Base-by-base conservation (phyloP, 2,113 vertebrate genomes). In the Hemiprocne comata region DNA sequence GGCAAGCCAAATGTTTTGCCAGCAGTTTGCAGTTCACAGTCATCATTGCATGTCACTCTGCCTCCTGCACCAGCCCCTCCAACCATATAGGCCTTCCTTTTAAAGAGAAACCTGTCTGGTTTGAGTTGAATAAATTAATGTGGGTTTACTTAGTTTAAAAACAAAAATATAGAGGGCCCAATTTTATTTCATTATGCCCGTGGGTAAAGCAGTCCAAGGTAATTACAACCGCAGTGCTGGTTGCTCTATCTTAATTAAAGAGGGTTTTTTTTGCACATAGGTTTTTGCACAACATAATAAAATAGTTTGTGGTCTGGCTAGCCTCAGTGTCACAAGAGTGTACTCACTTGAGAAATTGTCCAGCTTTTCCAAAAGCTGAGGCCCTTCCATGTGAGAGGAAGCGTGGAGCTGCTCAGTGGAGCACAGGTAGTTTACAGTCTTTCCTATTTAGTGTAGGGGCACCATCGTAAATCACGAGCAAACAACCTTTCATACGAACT, bases 1-100 rank as follows among this genome's bases (percentile, higher is more conserved):
- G 80, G 94, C 95, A 97, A 97, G 67, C 92, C 96, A 88, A 95
- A 97, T 96, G 96, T 96, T 96, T 97, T 98, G 98, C 97, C 97
- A 98, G 97, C 96, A 97, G 96, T 97, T 97, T 97, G 95, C 90
- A 97, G 88, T 93, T 97, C 94, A 83, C 79, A 96, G 94, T 95
- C 96, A 95, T 97, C 95, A 83, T 78, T 85, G 46, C 87, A 71
- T 89, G 86, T 96, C 91, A 94, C 85, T 93, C 76, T 3, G 71
- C 69, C 94, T 86, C 85, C 54, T 93, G 76, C 86, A 91, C 93
- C 89, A 93, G 67, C 74, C 88, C 66, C 71, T 91, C 69, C 77
- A 87, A 91, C 61, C 70, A n/a, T 73, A 87, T 60, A 90, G 60
- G 82, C 94, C 93, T 93, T 88, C 89, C 85, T 96, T 97, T 97